These are phyloP conservation scores for Carassius carassius DNA, from an alignment of 2,113 vertebrate genomes.

Conservation along the genomic window DNA sequence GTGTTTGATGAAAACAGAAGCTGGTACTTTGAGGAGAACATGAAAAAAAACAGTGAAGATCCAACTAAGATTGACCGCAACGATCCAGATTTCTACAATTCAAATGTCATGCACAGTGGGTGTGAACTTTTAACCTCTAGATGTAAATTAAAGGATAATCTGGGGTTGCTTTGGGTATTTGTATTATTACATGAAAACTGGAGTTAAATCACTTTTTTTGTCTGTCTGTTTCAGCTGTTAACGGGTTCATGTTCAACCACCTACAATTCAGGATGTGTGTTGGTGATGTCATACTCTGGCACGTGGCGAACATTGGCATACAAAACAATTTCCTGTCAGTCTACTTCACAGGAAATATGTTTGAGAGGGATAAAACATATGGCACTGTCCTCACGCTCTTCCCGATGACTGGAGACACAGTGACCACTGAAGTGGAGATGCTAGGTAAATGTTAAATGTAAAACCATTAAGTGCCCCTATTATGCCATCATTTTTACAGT, in stretches of 20 bases:
- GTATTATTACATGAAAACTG: neutral
- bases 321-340: slow-evolving; percentile 89
- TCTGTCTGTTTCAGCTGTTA: slow-evolving; percentile 80
- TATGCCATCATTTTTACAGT: too few relatives aligned
- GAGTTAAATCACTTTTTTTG: neutral
- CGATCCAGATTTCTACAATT: slow-evolving; percentile 80
- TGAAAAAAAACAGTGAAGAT: slow-evolving; percentile 73
- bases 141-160: neutral
- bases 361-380: slow-evolving; percentile 80
- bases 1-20: slow-evolving; percentile 93
- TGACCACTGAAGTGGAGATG: slow-evolving; percentile 88
- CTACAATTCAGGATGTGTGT: slow-evolving; percentile 80
- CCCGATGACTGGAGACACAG: slow-evolving; percentile 87
- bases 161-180: neutral
- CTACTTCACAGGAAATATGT: slow-evolving; percentile 93
- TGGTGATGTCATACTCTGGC: slow-evolving; percentile 88
- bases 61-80: slow-evolving; percentile 61
- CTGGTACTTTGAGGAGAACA: slow-evolving; percentile 90
- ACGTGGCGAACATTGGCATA: slow-evolving; percentile 85
- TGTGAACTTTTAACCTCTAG: slow-evolving; percentile 42
- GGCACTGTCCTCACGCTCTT: slow-evolving; percentile 91
- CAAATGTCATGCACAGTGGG: slow-evolving; percentile 93
- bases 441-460: slow-evolving; percentile 75
- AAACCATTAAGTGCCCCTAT: neutral
- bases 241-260: slow-evolving; percentile 83